Conservation (phyloP, 2,797 vertebrate genomes). For the Thaleichthys pacificus region DNA sequence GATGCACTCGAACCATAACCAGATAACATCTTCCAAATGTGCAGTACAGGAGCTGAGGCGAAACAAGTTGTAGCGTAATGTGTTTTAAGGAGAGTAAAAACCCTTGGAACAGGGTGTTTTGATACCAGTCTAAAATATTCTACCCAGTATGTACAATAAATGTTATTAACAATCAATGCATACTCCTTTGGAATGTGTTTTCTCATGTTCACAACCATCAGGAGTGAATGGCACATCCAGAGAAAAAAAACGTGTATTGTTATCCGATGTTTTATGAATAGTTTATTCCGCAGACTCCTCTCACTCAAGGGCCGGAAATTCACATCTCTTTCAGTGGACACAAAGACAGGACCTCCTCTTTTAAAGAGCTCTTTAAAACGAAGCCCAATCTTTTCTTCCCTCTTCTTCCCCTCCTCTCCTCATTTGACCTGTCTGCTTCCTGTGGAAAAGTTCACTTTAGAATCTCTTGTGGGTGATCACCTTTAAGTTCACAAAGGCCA, state of each 20-base stretch:
- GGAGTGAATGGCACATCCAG: not conserved
- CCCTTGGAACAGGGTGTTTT: not conserved
- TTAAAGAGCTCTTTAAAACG: not conserved
- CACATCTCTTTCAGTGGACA: not conserved
- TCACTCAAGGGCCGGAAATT: not conserved
- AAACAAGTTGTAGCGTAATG: not conserved
- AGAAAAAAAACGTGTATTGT: not conserved
- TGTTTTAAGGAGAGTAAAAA: not conserved
- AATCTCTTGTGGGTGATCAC: not conserved
- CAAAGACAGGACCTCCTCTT: not conserved
- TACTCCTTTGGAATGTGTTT: not conserved
- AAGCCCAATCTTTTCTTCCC: not conserved
- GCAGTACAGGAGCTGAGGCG: not conserved
- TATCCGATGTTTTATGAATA: no score
- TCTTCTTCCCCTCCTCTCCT: not conserved
- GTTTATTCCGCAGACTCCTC: not conserved
- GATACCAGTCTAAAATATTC: no score
- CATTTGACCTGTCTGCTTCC: not conserved
- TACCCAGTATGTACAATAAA: no score
- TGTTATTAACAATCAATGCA: not conserved
- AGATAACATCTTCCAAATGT: conserved; percentile 1
- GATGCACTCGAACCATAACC: conserved; percentile 4
- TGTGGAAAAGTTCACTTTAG: conserved; percentile 10
- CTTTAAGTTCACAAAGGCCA: no score
- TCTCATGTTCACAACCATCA: not conserved